These are phyloP conservation scores for Zaprionus bogoriensis DNA, from an alignment of 2,888 invertebrate species.

Conservation along the genomic window DNA sequence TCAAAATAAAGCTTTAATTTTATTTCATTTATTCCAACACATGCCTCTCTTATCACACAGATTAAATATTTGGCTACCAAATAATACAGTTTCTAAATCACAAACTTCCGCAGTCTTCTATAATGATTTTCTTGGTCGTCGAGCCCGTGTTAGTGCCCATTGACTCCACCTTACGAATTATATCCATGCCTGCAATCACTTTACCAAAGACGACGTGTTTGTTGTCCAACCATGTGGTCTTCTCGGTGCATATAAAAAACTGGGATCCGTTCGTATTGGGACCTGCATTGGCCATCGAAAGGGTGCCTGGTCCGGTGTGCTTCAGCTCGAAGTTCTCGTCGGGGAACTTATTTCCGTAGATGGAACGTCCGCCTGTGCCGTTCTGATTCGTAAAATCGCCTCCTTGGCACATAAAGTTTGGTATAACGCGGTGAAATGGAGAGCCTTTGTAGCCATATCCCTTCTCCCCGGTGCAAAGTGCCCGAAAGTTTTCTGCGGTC, in stretches of 20 bases:
- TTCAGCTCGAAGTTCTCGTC: constrained; percentile 98
- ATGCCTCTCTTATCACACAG: not conserved
- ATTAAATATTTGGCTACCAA: not conserved
- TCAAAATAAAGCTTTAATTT: too few species aligned
- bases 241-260: constrained; percentile 96
- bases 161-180: constrained; percentile 92
- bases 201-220: constrained; percentile 91
- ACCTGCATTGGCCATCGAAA: constrained; percentile 98
- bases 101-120: constrained; percentile 92
- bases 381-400: constrained; percentile 97
- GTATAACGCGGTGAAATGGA: constrained; percentile 96
- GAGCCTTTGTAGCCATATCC: constrained; percentile 96
- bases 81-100: constrained; percentile 16
- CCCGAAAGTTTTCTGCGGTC: constrained; percentile 97
- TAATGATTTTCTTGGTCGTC: constrained; percentile 89
- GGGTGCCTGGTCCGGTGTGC: constrained; percentile 94
- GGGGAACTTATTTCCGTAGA: constrained; percentile 96
- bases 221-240: constrained; percentile 89
- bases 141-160: constrained; percentile 92
- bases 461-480: constrained; percentile 96
- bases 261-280: constrained; percentile 98
- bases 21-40: not conserved
- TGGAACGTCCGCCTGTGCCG: constrained; percentile 97
- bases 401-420: constrained; percentile 98
- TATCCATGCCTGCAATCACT: constrained; percentile 94